These are phyloP conservation scores for Sardinella longiceps DNA, from an alignment of 2,797 vertebrate genomes.

Conservation along the genomic window DNA sequence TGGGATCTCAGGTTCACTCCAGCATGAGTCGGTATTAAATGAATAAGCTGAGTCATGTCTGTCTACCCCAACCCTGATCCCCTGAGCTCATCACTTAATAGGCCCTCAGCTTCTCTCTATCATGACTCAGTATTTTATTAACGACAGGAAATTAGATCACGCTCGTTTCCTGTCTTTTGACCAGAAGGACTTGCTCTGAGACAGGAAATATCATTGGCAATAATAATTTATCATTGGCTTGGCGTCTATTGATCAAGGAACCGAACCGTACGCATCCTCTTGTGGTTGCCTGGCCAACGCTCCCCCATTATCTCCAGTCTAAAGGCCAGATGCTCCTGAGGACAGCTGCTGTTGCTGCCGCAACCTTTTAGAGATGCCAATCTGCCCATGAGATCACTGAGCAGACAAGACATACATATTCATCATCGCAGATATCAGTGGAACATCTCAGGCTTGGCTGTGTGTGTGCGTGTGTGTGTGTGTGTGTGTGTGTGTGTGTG, in stretches of 20 bases:
- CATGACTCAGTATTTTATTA: too few species aligned
- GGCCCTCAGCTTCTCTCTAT: too few species aligned
- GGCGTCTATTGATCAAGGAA: background rate
- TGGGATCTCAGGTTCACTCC: background rate
- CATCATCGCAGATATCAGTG: too few species aligned
- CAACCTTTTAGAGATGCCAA: background rate
- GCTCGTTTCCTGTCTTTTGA: background rate
- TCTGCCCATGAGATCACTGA: background rate
- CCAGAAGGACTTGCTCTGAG: background rate
- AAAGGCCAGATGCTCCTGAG: background rate
- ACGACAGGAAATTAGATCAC: slow-evolving; percentile 4
- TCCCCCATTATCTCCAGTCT: background rate
- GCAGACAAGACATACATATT: too few species aligned
- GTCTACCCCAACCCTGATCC: background rate
- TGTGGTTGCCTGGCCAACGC: background rate
- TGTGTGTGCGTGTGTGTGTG: background rate
- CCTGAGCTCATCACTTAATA: too few species aligned
- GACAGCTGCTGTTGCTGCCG: background rate
- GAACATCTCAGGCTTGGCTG: too few species aligned
- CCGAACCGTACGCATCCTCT: background rate
- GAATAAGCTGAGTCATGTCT: background rate
- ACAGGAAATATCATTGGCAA: slow-evolving; percentile 33
- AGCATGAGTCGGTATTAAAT: background rate
- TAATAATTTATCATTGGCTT: background rate
- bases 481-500: background rate